Conservation (phyloP, 2,113 vertebrate species). For the Forbesichthys agassizii region DNA sequence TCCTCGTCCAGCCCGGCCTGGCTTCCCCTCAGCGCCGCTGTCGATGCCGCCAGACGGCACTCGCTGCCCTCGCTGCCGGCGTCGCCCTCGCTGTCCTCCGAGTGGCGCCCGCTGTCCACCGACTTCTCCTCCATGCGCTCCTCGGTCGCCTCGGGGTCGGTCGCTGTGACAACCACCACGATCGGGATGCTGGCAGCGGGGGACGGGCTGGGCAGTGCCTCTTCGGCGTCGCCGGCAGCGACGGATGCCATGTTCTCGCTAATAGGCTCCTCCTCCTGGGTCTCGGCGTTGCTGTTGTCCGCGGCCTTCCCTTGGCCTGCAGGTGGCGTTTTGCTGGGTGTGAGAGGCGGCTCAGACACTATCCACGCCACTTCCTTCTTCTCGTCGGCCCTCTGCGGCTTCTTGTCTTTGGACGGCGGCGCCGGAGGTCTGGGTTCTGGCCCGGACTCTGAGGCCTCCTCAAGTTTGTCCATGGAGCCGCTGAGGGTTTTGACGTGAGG, state of each 20-base stretch:
- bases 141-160: conserved; percentile 27
- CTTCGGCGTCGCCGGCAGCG: too few species aligned
- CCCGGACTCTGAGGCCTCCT: conserved; percentile 22
- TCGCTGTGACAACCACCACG: conserved; percentile 29
- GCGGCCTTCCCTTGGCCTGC: conserved; percentile 52
- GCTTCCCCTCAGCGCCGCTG: conserved; percentile 52
- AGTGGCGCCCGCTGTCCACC: conserved; percentile 74
- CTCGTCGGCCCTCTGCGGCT: conserved; percentile 44
- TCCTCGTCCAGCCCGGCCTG: conserved; percentile 43
- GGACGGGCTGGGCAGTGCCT: not conserved
- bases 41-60: conserved; percentile 39
- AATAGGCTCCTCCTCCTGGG: not conserved
- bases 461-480: conserved; percentile 11
- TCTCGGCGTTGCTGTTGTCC: not conserved
- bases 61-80: conserved; percentile 60
- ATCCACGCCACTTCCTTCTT: not conserved
- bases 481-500: conserved; percentile 51
- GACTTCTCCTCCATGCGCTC: conserved; percentile 69
- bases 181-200: conserved; percentile 8
- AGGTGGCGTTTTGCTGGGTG: conserved; percentile 43
- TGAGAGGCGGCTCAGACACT: conserved; percentile 21
- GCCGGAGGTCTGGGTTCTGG: conserved; percentile 44
- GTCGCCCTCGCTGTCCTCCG: conserved; percentile 16
- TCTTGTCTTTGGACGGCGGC: conserved; percentile 67
- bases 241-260: not conserved